Conservation (phyloP, 2,888 invertebrate genomes). For the Platynereis dumerilii region DNA sequence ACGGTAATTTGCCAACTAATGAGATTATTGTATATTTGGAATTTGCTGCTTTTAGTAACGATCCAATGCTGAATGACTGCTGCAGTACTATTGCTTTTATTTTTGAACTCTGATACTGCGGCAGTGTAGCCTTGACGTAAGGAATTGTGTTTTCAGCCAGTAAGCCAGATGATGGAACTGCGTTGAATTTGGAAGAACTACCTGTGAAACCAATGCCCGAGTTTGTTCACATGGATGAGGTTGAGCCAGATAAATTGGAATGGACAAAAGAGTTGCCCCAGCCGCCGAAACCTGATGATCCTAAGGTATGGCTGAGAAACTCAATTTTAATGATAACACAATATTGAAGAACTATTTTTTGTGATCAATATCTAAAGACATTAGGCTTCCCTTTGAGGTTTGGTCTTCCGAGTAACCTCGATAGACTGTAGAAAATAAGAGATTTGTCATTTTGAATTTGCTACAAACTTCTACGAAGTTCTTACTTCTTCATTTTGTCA, state of each 20-base stretch:
- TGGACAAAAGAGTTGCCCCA: conserved; percentile 82
- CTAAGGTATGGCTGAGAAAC: conserved; percentile 18
- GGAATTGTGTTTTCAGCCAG: no score
- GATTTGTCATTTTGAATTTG: neutral
- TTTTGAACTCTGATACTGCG: no score
- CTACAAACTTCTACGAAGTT: neutral
- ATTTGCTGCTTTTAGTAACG: neutral
- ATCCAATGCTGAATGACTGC: neutral
- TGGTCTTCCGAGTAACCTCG: no score
- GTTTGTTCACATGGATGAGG: conserved; percentile 85
- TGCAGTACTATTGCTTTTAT: conserved; percentile 1
- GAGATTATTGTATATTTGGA: neutral
- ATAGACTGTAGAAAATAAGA: no score
- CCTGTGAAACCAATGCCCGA: conserved; percentile 63
- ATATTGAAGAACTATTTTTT: no score
- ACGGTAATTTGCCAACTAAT: neutral
- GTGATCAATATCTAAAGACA: no score
- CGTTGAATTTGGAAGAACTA: conserved; percentile 45
- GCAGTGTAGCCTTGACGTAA: no score
- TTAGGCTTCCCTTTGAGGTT: no score
- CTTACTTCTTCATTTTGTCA: no score
- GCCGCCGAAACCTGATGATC: conserved; percentile 43
- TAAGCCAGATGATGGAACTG: no score
- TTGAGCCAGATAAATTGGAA: conserved; percentile 85
- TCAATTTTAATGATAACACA: no score